A percentile compares a stretch with the other conserved stretches of the same genome.
Evolutionary conservation across 2,113 vertebrate genomes (phyloP).

Genomic region (Sphaerodactylus townsendi): DNA sequence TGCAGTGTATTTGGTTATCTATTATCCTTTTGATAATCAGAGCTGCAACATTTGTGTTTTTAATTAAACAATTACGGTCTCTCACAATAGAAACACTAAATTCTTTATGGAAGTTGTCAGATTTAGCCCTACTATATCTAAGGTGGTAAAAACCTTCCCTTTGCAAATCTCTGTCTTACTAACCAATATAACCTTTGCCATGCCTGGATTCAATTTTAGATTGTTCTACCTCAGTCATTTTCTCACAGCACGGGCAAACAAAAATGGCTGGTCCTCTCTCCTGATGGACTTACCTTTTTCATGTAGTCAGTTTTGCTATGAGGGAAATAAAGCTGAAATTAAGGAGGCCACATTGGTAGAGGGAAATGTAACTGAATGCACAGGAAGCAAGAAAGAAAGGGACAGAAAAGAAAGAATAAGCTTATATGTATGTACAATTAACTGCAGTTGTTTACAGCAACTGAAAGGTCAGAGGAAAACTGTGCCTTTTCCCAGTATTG

Average conservation of each 20-base stretch:
- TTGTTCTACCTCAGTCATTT: too few species aligned
- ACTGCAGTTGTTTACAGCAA: constrained; percentile 49
- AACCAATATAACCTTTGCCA: too few species aligned
- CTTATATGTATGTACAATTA: background rate
- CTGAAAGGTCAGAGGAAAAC: constrained; percentile 49
- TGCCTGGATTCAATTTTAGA: too few species aligned
- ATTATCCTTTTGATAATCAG: background rate
- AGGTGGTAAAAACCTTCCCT: too few species aligned
- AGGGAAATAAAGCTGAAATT: background rate
- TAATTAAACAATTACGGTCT: background rate
- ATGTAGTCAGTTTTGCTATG: background rate
- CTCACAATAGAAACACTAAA: too few species aligned
- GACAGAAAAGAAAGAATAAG: constrained; percentile 26
- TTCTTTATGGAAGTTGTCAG: too few species aligned
- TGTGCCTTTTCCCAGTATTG: constrained; percentile 24
- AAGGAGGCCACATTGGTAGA: background rate
- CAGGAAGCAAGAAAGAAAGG: background rate
- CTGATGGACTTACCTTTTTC: background rate
- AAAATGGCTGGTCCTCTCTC: background rate
- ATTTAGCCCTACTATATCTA: too few species aligned
- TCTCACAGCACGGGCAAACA: too few species aligned
- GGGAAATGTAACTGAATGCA: background rate
- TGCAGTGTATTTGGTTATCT: background rate
- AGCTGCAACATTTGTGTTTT: background rate
- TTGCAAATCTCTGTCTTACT: too few species aligned